Evolutionary conservation across 2,888 invertebrate species (phyloP).

Genomic region (Metalampra italica): DNA sequence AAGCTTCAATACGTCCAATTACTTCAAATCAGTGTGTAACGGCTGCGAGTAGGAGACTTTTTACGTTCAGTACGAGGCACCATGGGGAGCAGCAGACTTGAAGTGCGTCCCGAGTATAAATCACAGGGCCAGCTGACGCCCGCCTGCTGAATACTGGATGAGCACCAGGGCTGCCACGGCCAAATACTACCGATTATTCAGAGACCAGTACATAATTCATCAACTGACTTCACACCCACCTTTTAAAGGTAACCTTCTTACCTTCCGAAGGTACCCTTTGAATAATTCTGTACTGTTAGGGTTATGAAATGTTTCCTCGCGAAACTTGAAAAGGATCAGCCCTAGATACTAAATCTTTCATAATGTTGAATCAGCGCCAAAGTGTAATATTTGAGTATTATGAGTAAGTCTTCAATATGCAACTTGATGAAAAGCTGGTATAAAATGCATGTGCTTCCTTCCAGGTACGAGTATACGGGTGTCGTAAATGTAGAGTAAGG

Average conservation of each 20-base stretch:
- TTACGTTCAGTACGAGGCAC: neutral
- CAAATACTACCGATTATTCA: conserved; percentile 16
- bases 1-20: conserved; percentile 16
- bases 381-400: conserved; percentile 25
- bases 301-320: neutral
- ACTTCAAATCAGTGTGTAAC: conserved; percentile 13
- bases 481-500: conserved; percentile 8
- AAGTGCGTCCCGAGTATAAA: conserved; percentile 54
- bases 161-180: conserved; percentile 34
- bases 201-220: conserved; percentile 22
- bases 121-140: conserved; percentile 59
- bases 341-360: conserved; percentile 7
- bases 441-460: conserved; percentile 31
- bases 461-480: conserved; percentile 16
- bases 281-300: neutral
- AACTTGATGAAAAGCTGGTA: conserved; percentile 24
- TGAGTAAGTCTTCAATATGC: conserved; percentile 20
- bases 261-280: neutral
- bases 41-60: conserved; percentile 1
- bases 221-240: conserved; percentile 12
- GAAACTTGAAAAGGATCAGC: neutral
- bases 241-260: neutral
- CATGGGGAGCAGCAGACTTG: conserved; percentile 23
- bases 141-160: conserved; percentile 60
- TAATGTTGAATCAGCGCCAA: conserved; percentile 40